Evolutionary conservation across 2,888 invertebrate genomes (phyloP).

Genomic region (Pantelozetes paolii): DNA sequence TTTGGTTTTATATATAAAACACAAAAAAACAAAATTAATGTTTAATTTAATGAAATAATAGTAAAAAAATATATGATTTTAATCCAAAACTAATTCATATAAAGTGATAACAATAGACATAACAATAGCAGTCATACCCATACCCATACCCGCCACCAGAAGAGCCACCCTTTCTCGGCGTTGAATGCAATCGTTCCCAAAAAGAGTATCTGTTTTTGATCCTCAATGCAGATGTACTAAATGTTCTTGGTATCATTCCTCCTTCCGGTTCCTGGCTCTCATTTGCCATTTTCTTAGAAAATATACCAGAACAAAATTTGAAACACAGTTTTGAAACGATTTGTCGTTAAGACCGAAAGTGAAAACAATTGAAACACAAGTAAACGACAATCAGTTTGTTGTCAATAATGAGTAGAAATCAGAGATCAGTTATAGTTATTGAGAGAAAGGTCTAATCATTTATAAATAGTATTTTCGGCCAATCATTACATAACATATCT

Average conservation of each 20-base stretch:
- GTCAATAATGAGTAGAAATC: no score
- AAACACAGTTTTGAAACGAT: slow-evolving; percentile 25
- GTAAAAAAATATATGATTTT: no score
- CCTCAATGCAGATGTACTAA: slow-evolving; percentile 73
- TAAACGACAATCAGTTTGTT: no score
- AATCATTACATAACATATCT: not conserved
- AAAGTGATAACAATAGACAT: no score
- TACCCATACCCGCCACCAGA: not conserved
- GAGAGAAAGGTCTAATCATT: not conserved
- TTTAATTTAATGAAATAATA: no score
- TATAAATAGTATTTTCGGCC: not conserved
- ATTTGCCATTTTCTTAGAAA: slow-evolving; percentile 19
- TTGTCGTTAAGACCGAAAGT: not conserved
- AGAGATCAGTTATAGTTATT: not conserved
- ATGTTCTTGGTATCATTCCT: slow-evolving; percentile 57
- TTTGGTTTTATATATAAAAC: no score
- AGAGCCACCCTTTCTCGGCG: slow-evolving; percentile 33
- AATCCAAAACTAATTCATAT: no score
- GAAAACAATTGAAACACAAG: not conserved
- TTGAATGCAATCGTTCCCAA: slow-evolving; percentile 64
- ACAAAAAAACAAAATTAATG: no score
- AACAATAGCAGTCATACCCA: no score
- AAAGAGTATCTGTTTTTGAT: slow-evolving; percentile 72
- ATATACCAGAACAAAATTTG: slow-evolving; percentile 7
- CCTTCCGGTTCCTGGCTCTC: not conserved